Conservation (phyloP, 35 echinoderm and acorn worm genomes). For the Chiridota heheva region DNA sequence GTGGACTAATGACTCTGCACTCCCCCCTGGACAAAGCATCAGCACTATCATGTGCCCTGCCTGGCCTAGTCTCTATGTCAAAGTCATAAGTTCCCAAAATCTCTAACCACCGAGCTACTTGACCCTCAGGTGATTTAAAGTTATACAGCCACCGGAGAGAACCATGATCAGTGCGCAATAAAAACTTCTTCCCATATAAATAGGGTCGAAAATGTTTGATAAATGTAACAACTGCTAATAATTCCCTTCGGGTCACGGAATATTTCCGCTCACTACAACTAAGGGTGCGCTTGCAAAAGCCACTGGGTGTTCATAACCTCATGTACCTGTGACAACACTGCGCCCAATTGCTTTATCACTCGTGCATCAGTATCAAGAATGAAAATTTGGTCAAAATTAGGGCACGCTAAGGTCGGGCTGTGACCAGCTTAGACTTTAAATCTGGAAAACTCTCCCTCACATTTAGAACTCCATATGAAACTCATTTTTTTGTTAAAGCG, state of each 20-base stretch:
- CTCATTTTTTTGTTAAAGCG: too few species aligned
- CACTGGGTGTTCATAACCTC: too few species aligned
- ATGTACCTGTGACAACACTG: too few species aligned
- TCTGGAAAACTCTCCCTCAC: too few species aligned
- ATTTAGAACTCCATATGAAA: too few species aligned
- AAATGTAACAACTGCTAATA: constrained; percentile 47
- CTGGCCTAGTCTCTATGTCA: constrained; percentile 22
- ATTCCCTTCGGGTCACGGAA: constrained; percentile 35
- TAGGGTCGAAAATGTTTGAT: constrained; percentile 20
- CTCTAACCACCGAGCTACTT: constrained; percentile 56
- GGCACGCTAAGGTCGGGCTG: too few species aligned
- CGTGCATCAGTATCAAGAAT: too few species aligned
- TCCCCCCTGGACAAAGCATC: constrained; percentile 11
- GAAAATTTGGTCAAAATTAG: too few species aligned
- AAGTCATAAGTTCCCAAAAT: constrained; percentile 37
- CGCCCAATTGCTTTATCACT: too few species aligned
- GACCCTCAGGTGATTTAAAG: constrained; percentile 46
- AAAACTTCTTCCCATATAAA: constrained; percentile 40
- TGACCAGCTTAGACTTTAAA: too few species aligned
- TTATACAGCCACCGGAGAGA: constrained; percentile 31
- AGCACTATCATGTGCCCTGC: constrained; percentile 38
- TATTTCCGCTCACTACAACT: constrained; percentile 42
- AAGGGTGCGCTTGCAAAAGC: too few species aligned
- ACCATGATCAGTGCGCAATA: constrained; percentile 47
- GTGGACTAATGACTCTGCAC: neutral